phyloP scores from a whole-genome alignment of 2,797 vertebrate species.

The Eurystomus glaucurus region DNA sequence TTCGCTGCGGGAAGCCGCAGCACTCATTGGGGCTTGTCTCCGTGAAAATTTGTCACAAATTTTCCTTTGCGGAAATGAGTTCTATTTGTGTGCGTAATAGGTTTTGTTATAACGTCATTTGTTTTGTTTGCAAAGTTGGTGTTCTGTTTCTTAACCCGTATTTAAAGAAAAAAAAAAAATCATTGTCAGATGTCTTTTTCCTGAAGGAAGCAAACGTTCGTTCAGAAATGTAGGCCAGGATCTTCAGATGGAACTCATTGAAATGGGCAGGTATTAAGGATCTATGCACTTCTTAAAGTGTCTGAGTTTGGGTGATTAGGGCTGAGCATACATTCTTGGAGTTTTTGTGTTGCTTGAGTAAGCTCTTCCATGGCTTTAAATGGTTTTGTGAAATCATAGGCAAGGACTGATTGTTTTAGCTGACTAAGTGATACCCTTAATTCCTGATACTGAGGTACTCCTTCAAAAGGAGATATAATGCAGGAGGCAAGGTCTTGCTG shows the following conservation, averaged over 20 bases:
- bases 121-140: neutral
- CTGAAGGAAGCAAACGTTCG: neutral
- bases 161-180: too few species aligned
- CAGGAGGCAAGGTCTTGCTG: neutral
- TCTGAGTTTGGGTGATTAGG: neutral
- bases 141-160: neutral
- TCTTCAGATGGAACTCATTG: neutral
- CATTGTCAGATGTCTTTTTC: accelerated
- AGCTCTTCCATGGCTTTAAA: neutral
- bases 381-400: neutral
- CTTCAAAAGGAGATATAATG: neutral
- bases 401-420: neutral
- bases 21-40: neutral
- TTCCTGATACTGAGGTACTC: neutral
- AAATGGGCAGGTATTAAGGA: neutral
- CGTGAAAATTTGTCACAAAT: neutral
- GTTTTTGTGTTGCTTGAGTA: neutral
- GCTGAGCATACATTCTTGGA: accelerated
- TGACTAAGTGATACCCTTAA: neutral
- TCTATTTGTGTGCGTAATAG: neutral
- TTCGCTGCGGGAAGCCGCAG: conserved; percentile 4
- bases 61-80: neutral
- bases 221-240: neutral
- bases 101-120: neutral
- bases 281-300: neutral